These are phyloP conservation scores for Azemiops feae DNA, from an alignment of 2,113 vertebrate species.

Conservation along the genomic window DNA sequence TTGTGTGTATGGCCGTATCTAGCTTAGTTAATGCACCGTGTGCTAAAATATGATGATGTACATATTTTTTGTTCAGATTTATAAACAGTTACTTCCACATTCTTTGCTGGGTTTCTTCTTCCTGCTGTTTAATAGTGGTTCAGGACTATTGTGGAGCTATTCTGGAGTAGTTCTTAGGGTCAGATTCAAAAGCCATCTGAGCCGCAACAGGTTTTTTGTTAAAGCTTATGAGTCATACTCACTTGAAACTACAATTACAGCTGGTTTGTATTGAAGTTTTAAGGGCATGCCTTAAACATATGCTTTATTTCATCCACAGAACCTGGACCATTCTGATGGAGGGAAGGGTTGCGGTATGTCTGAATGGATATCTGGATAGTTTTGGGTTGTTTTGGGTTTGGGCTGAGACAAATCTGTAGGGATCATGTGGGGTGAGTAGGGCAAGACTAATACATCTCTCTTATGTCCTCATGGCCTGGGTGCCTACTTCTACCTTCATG, in stretches of 20 bases:
- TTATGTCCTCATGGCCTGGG: background rate
- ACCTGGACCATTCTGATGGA: background rate
- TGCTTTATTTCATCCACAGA: background rate
- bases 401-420: background rate
- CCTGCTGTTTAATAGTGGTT: background rate
- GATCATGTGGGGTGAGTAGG: background rate
- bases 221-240: background rate
- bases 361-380: background rate
- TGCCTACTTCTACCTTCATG: background rate
- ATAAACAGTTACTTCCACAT: background rate
- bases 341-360: background rate
- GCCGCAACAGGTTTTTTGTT: background rate
- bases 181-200: background rate
- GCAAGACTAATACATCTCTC: background rate
- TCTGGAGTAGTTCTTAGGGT: background rate
- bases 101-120: background rate
- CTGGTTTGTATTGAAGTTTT: background rate
- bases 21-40: background rate
- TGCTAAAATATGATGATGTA: background rate
- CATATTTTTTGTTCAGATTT: background rate
- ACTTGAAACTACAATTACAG: background rate
- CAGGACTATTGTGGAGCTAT: background rate
- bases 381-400: background rate
- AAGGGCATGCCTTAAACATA: background rate
- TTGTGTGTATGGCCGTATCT: too few relatives aligned